Conservation (phyloP, 2,113 vertebrate species). For the Otus sunia region DNA sequence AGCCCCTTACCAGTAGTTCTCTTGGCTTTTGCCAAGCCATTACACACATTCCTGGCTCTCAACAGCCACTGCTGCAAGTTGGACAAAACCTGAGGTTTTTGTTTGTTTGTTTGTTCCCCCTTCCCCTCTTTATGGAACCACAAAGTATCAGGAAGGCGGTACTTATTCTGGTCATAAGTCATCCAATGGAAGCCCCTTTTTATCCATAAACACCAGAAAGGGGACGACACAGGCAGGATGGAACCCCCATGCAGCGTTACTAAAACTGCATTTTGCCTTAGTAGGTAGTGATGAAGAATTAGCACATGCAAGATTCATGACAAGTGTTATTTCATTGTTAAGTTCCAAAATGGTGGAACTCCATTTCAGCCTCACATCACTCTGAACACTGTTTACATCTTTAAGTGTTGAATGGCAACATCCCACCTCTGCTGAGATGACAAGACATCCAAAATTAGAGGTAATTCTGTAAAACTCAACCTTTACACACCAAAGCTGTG, state of each 20-base stretch:
- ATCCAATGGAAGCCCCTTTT: neutral
- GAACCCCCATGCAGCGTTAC: accelerated
- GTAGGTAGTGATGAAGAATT: neutral
- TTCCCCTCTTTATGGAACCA: neutral
- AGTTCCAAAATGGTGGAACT: neutral
- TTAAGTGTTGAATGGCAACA: neutral
- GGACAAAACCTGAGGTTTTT: neutral
- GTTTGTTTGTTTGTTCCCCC: neutral
- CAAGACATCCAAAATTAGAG: neutral
- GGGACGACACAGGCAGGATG: neutral
- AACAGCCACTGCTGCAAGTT: neutral
- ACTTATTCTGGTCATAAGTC: neutral
- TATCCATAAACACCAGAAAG: neutral
- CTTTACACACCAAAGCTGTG: neutral
- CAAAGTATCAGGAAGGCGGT: neutral
- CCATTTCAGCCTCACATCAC: neutral
- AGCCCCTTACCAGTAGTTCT: neutral
- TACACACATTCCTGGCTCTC: neutral
- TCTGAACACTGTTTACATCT: neutral
- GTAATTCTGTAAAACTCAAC: neutral
- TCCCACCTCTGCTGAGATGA: neutral
- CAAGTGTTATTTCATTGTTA: neutral
- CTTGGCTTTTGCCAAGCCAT: neutral
- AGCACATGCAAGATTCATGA: neutral
- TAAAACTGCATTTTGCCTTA: neutral